Percentiles rank a stretch among this genome's conserved stretches.
Evolutionary conservation across 2,888 invertebrate genomes (phyloP).

Genomic region (Apamea epomidion): DNA sequence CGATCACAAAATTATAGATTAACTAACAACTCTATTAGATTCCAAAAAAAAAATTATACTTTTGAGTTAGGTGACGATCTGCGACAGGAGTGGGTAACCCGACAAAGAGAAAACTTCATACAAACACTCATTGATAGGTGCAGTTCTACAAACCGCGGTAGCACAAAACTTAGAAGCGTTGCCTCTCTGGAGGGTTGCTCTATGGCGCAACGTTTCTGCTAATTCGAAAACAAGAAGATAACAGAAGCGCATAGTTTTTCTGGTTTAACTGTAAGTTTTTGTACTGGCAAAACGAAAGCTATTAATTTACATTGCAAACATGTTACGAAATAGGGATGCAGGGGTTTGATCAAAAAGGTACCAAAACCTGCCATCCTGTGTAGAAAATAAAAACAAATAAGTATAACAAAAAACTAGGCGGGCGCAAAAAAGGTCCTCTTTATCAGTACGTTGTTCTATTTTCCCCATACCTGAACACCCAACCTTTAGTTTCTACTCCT

Average conservation of each 20-base stretch:
- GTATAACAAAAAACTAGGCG: background rate
- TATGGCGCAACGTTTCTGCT: background rate
- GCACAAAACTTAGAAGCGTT: background rate
- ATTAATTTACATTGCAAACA: slow-evolving; percentile 16
- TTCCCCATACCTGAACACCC: background rate
- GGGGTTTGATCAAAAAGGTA: slow-evolving; percentile 3
- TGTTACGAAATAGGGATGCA: background rate
- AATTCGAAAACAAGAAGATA: background rate
- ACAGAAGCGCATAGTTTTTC: background rate
- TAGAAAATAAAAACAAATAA: slow-evolving; percentile 4
- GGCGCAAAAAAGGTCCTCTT: slow-evolving; percentile 13
- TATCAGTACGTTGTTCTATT: slow-evolving; percentile 16
- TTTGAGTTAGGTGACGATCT: no score
- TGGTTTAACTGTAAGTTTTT: background rate
- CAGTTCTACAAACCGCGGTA: background rate
- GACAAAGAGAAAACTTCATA: background rate
- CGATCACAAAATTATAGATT: background rate
- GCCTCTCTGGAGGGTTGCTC: background rate
- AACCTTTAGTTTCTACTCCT: slow-evolving; percentile 1
- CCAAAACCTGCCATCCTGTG: background rate
- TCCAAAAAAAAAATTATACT: background rate
- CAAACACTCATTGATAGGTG: background rate
- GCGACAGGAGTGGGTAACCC: background rate
- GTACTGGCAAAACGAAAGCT: slow-evolving; percentile 4
- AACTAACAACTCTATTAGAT: background rate